These are phyloP conservation scores for Aurelia sp. DNA, from an alignment of 30 jellyfish, hydroid and myxozoan species.

Conservation along the genomic window DNA sequence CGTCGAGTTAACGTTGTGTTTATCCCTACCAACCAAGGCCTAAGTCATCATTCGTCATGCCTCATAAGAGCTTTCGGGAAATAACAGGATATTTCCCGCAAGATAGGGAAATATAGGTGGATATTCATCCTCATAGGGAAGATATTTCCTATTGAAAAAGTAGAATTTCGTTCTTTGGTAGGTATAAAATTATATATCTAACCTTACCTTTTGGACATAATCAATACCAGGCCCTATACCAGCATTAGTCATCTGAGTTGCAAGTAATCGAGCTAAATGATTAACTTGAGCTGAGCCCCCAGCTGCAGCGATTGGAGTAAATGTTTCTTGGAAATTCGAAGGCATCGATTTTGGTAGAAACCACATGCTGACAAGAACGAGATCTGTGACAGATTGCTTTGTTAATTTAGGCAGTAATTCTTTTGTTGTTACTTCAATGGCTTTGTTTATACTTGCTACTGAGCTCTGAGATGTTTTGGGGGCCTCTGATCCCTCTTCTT, in stretches of 20 bases:
- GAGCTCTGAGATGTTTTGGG: constrained; percentile 46
- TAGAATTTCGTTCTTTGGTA: no score
- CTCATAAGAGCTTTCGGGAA: no score
- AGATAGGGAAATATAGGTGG: no score
- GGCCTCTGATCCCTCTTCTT: constrained; percentile 17
- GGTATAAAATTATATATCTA: no score
- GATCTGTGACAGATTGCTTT: constrained; percentile 90
- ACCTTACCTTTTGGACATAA: constrained; percentile 81
- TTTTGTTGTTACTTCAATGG: constrained; percentile 88
- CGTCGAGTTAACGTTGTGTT: no score
- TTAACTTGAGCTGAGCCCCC: constrained; percentile 95
- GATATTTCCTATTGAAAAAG: no score
- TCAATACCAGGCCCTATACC: constrained; percentile 94
- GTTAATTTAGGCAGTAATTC: constrained; percentile 86
- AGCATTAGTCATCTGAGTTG: constrained; percentile 97
- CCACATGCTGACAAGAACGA: constrained; percentile 94
- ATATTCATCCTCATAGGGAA: no score
- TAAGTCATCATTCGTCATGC: no score
- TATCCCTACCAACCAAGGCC: no score
- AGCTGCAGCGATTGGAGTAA: constrained; percentile 99
- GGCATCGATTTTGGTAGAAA: constrained; percentile 94
- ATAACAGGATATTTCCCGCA: no score
- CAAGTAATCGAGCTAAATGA: constrained; percentile 88
- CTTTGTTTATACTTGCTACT: constrained; percentile 69
- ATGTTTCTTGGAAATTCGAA: constrained; percentile 91